A percentile compares a stretch with the other conserved stretches of the same genome.
Evolutionary conservation across 2,888 invertebrate species (phyloP).

Genomic region (Adelognathus sp.): DNA sequence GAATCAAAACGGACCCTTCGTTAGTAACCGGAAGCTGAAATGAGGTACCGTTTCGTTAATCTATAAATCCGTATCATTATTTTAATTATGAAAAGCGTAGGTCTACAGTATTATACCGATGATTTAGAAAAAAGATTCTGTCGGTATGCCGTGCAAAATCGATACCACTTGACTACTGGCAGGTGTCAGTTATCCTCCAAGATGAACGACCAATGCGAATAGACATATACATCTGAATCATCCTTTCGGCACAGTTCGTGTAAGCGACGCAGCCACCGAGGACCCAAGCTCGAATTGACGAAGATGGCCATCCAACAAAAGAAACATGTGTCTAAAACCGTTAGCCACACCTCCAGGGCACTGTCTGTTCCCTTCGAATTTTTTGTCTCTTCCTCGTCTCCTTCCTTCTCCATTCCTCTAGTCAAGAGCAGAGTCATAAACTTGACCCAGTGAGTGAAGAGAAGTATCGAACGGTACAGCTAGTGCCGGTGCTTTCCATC

Average conservation of each 20-base stretch:
- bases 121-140: too few relatives aligned
- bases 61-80: too few relatives aligned
- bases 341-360: conserved; percentile 33
- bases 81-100: too few relatives aligned
- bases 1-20: too few relatives aligned
- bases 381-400: background rate
- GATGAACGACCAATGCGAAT: background rate
- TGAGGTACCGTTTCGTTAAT: too few relatives aligned
- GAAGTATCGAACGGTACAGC: conserved; percentile 44
- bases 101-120: too few relatives aligned
- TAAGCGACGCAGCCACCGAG: background rate
- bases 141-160: too few relatives aligned
- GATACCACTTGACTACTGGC: background rate
- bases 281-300: background rate
- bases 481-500: conserved; percentile 37
- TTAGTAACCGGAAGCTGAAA: too few relatives aligned
- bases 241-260: background rate
- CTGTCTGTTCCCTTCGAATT: background rate
- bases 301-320: background rate
- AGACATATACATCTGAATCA: background rate
- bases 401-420: background rate
- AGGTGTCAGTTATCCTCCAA: background rate
- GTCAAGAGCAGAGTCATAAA: conserved; percentile 26
- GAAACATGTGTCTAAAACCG: conserved; percentile 22
- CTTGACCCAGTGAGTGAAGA: conserved; percentile 41